Percentiles rank a stretch among this genome's conserved stretches.
Evolutionary conservation across 2,797 vertebrate genomes (phyloP).

Genomic region (Sebastes iracundus): DNA sequence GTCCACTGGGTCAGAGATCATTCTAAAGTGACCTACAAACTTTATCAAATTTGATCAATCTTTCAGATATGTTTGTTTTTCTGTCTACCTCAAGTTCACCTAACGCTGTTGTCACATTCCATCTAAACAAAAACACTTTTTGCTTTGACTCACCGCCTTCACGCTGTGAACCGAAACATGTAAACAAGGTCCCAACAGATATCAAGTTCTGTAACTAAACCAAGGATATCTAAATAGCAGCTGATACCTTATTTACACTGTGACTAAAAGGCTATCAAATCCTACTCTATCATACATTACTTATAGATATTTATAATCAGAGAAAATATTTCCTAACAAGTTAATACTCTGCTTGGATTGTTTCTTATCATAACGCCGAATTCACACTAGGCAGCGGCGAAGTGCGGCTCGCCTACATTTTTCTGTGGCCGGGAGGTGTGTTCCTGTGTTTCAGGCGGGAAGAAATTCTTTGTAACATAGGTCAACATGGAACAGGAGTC

Average conservation of each 20-base stretch:
- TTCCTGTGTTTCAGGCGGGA: no score
- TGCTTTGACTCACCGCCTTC: slow-evolving; percentile 36
- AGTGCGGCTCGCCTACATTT: no score
- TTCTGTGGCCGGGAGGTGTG: no score
- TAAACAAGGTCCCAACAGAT: slow-evolving; percentile 19
- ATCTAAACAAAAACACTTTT: slow-evolving; percentile 27
- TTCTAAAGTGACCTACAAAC: not conserved
- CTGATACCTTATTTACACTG: not conserved
- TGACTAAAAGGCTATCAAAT: not conserved
- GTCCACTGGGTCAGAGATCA: not conserved
- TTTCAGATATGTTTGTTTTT: not conserved
- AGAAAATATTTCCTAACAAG: not conserved
- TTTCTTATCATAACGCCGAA: not conserved
- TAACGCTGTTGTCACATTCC: slow-evolving; percentile 10
- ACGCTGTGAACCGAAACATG: slow-evolving; percentile 29
- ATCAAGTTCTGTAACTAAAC: slow-evolving; percentile 1
- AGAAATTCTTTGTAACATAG: no score
- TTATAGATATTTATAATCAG: not conserved
- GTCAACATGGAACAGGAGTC: no score
- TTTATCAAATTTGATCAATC: not conserved
- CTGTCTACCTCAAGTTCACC: not conserved
- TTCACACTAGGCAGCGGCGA: no score
- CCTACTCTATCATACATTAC: not conserved
- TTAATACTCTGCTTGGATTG: not conserved
- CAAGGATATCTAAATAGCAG: slow-evolving; percentile 18